Evolutionary conservation across 2,888 invertebrate species (phyloP), one percentile per base, ranked within the genome.

Genomic region (Danaus chrysippus): DNA sequence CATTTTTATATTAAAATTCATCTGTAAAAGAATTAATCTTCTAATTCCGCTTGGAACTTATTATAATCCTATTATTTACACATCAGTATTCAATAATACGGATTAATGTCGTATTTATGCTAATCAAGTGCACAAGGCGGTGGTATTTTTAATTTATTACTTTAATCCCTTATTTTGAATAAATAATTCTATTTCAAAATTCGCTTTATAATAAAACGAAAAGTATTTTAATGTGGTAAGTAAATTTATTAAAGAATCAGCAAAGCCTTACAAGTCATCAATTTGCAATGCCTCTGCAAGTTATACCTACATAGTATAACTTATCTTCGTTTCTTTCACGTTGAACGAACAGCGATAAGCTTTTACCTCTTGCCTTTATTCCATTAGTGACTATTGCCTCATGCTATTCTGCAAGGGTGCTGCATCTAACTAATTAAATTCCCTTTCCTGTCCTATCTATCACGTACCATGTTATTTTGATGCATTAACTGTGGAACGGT

Each of bases 291-390:
- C 56, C 23, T 59, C 15, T 15, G 60, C 62, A 58, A 46, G 58
- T 43, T 46, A 63, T 68, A 66, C 64, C 54, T 61, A 66, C 62
- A 70, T 68, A 67, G 67, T 63, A n/a, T n/a, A 65, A 65, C 65
- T 70, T 70, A 67, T 69, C 67, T 69, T 66, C 68, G 57, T 64
- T 67, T 46, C 61, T 59, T 66, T 66, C 58, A 56, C 58, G 61
- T 55, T 52, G 62, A 64, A 44, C 55, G 53, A 76, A 84, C 81
- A 80, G 68, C 78, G 73, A 74, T 83, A 83, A 84, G 85, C 87
- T 86, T 86, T 84, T 87, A 85, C 83, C 83, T 82, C 74, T 78
- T 78, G 81, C 82, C 74, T 78, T 79, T 81, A 81, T 79, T 79
- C 78, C 75, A 76, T 76, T 81, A 77, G 76, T 76, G 76, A 76